Base-by-base conservation (phyloP, 2,113 vertebrate species). In the Rafetus swinhoei region DNA sequence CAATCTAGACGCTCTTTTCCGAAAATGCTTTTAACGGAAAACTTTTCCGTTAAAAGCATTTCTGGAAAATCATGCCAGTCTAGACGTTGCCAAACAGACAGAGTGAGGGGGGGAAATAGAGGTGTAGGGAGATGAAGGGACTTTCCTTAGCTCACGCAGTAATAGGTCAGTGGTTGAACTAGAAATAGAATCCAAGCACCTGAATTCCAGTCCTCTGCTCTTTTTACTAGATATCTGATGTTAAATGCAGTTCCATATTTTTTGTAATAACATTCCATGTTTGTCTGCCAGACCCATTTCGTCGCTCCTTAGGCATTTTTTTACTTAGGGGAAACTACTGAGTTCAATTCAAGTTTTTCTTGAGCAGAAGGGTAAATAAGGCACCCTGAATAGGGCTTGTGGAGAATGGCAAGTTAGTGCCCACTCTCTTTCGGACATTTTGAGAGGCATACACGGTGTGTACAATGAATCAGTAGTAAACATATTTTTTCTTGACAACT, bases 101-200 rank as follows among this genome's bases (percentile, higher is more conserved):
- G n/a, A 69, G 14, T 18, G 29, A n/a, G 32, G 65, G 32, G 15
- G 7, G n/a, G 7, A 7, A 35, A 72, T 16, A 72, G 6, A 76
- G 74, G 39, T 24, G 15, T 6, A 7, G 6, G 45, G 72, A 50
- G 11, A 50, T 77, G 39, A 14, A 77, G 74, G 50, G 39, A 77
- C 57, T 81, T 94, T 87, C 77, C 72, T n/a, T 82, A 62, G 39
- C 79, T 93, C 93, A 52, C 93, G 84, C 79, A 85, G 80, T 45
- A 45, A 45, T 76, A 81, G 39, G 87, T 83, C 45, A 93, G 39
- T 27, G 74, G 39, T 15, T 50, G 6, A 25, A 18, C 39, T 90
- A 95, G 81, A 55, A 86, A 88, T 9, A 14, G 16, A 60, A 45
- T 59, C 39, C 45, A 90, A 72, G 13, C 53, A 90, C 87, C 59